These are phyloP conservation scores for Harpegnathos saltator DNA, from an alignment of 1,140 invertebrate genomes.

Conservation along the genomic window DNA sequence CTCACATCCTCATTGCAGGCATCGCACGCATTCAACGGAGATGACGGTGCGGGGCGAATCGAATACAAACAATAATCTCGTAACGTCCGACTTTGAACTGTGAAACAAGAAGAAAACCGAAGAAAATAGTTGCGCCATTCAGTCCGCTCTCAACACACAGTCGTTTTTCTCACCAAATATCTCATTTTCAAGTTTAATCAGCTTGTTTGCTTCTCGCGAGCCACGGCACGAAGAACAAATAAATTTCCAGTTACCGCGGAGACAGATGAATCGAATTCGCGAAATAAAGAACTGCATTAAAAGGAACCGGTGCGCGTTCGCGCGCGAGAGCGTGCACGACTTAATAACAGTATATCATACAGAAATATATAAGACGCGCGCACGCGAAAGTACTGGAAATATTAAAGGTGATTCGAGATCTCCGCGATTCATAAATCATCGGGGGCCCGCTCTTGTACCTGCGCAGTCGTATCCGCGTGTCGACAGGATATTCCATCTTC, in stretches of 20 bases:
- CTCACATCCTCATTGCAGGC: too few relatives aligned
- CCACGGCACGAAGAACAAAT: background rate
- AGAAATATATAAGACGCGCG: slow-evolving; percentile 23
- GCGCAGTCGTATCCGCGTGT: slow-evolving; percentile 10
- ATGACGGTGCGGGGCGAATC: too few relatives aligned
- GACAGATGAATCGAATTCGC: background rate
- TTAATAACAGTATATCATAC: slow-evolving; percentile 48
- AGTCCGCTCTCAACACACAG: too few relatives aligned
- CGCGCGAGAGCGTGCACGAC: background rate
- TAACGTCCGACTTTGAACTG: too few relatives aligned
- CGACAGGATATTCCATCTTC: slow-evolving; percentile 36
- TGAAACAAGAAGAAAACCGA: too few relatives aligned
- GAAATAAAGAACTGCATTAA: slow-evolving; percentile 1
- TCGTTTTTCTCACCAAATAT: too few relatives aligned
- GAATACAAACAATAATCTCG: too few relatives aligned
- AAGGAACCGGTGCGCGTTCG: too few relatives aligned
- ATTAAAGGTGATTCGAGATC: slow-evolving; percentile 30
- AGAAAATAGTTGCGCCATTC: too few relatives aligned
- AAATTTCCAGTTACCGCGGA: background rate
- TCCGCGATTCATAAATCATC: slow-evolving; percentile 40
- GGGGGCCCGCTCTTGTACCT: background rate
- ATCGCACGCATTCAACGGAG: too few relatives aligned
- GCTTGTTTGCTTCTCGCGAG: background rate
- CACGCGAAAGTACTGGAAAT: slow-evolving; percentile 34
- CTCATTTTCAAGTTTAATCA: background rate